A percentile compares a stretch with the other conserved stretches of the same genome.
Evolutionary conservation across 2,113 vertebrate genomes (phyloP).

Genomic region (Chamaetylas fuelleborni): DNA sequence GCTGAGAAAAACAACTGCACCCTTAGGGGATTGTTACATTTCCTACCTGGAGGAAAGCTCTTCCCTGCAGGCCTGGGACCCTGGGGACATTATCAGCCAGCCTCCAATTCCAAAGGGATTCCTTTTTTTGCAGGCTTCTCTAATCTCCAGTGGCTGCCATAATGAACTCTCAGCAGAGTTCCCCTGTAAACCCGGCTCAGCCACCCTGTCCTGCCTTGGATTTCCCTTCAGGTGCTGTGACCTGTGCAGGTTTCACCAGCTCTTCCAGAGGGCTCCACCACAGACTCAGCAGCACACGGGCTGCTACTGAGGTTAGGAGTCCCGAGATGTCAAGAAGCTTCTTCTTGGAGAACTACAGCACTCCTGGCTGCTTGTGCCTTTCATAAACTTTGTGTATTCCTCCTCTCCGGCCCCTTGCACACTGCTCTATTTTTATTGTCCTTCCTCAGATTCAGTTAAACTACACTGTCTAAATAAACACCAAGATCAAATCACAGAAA

Average conservation of each 20-base stretch:
- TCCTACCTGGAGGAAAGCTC: neutral
- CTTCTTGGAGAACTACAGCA: neutral
- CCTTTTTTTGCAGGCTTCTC: neutral
- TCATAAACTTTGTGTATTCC: neutral
- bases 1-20: neutral
- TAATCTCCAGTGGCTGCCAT: neutral
- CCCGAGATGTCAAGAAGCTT: neutral
- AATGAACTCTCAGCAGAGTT: neutral
- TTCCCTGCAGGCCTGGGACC: neutral
- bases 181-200: neutral
- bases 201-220: neutral
- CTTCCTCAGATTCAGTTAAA: neutral
- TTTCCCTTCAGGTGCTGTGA: neutral
- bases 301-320: neutral
- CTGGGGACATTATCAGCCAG: neutral
- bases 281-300: neutral
- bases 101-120: neutral
- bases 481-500: neutral
- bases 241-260: neutral
- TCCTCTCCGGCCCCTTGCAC: neutral
- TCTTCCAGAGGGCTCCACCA: neutral
- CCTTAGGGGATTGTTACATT: neutral
- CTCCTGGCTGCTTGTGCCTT: neutral
- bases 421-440: neutral
- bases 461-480: neutral